phyloP scores from a whole-genome alignment of 1,140 invertebrate genomes.

The Delia radicum region DNA sequence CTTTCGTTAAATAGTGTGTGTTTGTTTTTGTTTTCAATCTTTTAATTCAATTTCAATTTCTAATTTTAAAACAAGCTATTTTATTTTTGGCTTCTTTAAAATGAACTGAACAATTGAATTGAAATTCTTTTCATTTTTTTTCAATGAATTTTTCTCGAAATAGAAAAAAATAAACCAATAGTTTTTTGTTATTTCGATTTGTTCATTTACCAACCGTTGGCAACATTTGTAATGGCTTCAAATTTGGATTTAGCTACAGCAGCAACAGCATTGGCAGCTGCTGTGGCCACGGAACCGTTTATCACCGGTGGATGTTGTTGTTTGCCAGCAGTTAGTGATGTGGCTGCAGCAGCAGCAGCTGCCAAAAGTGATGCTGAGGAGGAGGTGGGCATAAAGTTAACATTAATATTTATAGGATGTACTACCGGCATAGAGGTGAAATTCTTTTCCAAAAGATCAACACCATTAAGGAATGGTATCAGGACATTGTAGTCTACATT shows the following conservation, averaged over 20 bases:
- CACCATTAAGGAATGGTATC: slow-evolving; percentile 67
- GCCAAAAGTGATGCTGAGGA: slow-evolving; percentile 40
- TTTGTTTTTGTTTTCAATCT: not conserved
- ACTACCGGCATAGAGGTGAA: slow-evolving; percentile 62
- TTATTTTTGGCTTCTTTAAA: not conserved
- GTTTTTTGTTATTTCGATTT: too few relatives aligned
- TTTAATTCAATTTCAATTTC: not conserved
- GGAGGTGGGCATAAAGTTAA: slow-evolving; percentile 68
- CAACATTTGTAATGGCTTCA: slow-evolving; percentile 39
- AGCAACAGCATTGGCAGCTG: slow-evolving; percentile 35
- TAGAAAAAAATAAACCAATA: not conserved
- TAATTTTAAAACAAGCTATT: not conserved
- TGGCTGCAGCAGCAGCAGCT: slow-evolving; percentile 47
- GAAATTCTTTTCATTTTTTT: not conserved
- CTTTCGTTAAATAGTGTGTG: not conserved
- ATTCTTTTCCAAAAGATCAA: slow-evolving; percentile 61
- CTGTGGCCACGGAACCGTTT: slow-evolving; percentile 25
- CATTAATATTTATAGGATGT: slow-evolving; percentile 89
- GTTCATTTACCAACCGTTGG: slow-evolving; percentile 40
- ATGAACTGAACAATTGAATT: not conserved
- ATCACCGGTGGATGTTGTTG: slow-evolving; percentile 39
- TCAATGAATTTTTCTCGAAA: too few relatives aligned
- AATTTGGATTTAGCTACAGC: slow-evolving; percentile 45
- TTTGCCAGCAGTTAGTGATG: slow-evolving; percentile 40
- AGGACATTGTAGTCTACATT: slow-evolving; percentile 80